phyloP scores from a whole-genome alignment of 2,113 vertebrate species.

The Osmerus mordax region DNA sequence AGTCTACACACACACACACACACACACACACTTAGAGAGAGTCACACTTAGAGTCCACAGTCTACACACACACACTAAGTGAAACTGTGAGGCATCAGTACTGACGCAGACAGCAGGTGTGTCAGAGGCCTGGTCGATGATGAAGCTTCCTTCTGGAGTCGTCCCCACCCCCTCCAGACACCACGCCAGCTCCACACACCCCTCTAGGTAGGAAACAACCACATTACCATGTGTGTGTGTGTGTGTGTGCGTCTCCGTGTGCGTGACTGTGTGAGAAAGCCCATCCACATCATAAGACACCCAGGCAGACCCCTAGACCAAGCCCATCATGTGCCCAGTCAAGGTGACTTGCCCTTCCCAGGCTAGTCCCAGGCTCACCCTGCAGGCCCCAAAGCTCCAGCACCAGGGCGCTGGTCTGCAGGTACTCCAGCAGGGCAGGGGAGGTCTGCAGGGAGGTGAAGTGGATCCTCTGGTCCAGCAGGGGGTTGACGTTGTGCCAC shows the following conservation, averaged over 20 bases:
- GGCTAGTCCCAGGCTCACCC: slow-evolving; percentile 62
- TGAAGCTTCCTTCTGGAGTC: slow-evolving; percentile 71
- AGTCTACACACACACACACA: slow-evolving; percentile 47
- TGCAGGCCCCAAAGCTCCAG: slow-evolving; percentile 88
- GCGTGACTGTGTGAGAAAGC: not conserved
- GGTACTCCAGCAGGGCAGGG: slow-evolving; percentile 75
- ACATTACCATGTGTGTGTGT: not conserved
- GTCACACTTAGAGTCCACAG: slow-evolving; percentile 31
- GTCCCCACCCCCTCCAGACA: slow-evolving; percentile 56
- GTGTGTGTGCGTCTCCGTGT: slow-evolving; percentile 2
- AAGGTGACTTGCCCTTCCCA: not conserved
- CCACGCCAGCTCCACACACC: slow-evolving; percentile 68
- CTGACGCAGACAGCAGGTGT: slow-evolving; percentile 46
- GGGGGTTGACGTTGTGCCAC: slow-evolving; percentile 79
- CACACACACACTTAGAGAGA: slow-evolving; percentile 12
- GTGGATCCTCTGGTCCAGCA: slow-evolving; percentile 76
- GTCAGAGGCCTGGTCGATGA: slow-evolving; percentile 68
- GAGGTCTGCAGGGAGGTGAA: slow-evolving; percentile 74
- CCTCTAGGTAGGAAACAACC: slow-evolving; percentile 63
- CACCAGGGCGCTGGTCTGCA: slow-evolving; percentile 83
- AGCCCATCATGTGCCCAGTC: not conserved
- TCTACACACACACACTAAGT: slow-evolving; percentile 42
- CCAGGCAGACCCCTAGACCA: no score
- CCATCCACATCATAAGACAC: not conserved
- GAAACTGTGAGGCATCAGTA: not conserved